phyloP scores from a whole-genome alignment of 2,888 invertebrate genomes.

The Sinohyriopsis cumingii region DNA sequence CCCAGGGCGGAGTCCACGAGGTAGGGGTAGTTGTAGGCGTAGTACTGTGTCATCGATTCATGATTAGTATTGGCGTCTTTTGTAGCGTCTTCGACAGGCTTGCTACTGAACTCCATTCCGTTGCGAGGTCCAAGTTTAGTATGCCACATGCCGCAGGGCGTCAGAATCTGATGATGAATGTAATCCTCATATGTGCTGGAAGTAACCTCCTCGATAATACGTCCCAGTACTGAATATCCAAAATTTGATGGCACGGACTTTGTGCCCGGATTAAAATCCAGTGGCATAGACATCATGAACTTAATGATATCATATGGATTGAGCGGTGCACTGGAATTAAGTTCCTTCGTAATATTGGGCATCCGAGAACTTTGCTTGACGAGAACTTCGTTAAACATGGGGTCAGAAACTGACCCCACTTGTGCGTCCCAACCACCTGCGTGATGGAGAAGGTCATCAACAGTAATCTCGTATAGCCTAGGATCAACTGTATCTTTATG shows the following conservation, averaged over 20 bases:
- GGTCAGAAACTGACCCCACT: slow-evolving; percentile 53
- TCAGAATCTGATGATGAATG: slow-evolving; percentile 46
- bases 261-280: slow-evolving; percentile 61
- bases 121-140: slow-evolving; percentile 50
- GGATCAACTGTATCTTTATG: slow-evolving; percentile 40
- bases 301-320: slow-evolving; percentile 50
- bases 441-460: slow-evolving; percentile 62
- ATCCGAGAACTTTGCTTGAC: slow-evolving; percentile 46
- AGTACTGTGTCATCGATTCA: slow-evolving; percentile 38
- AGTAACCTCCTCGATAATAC: slow-evolving; percentile 59
- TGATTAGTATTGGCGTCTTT: slow-evolving; percentile 28
- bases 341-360: slow-evolving; percentile 55
- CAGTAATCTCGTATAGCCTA: slow-evolving; percentile 59
- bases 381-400: slow-evolving; percentile 60
- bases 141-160: slow-evolving; percentile 67
- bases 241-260: slow-evolving; percentile 59
- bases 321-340: slow-evolving; percentile 37
- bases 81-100: slow-evolving; percentile 22
- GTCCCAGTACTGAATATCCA: slow-evolving; percentile 61
- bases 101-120: slow-evolving; percentile 15
- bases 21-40: slow-evolving; percentile 29
- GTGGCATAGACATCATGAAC: slow-evolving; percentile 56
- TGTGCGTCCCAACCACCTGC: slow-evolving; percentile 64
- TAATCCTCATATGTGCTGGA: slow-evolving; percentile 49
- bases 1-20: slow-evolving; percentile 61